A percentile compares a stretch with the other conserved stretches of the same genome.
Evolutionary conservation across 2,888 invertebrate genomes (phyloP).

Genomic region (Suillia variegata): DNA sequence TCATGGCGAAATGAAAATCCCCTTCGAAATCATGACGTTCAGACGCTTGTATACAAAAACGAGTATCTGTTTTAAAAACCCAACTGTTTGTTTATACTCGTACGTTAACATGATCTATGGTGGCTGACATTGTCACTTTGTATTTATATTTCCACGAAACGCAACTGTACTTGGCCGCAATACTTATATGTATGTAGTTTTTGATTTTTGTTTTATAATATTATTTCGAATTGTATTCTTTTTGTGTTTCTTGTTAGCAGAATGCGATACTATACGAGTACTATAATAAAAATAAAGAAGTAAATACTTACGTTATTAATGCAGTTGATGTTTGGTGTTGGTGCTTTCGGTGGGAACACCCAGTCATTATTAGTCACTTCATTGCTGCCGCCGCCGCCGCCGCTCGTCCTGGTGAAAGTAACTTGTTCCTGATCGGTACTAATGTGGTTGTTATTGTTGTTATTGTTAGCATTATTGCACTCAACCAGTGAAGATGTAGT

Average conservation of each 20-base stretch:
- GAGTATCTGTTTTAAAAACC: too few relatives aligned
- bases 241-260: too few relatives aligned
- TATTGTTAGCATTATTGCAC: slow-evolving; percentile 29
- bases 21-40: too few relatives aligned
- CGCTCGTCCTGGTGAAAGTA: slow-evolving; percentile 41
- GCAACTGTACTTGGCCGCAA: too few relatives aligned
- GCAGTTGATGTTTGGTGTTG: slow-evolving; percentile 70
- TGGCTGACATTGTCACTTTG: too few relatives aligned
- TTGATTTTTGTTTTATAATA: not conserved
- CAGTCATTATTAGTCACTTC: slow-evolving; percentile 66
- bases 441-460: slow-evolving; percentile 26
- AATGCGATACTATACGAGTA: too few relatives aligned
- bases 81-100: too few relatives aligned
- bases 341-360: slow-evolving; percentile 83
- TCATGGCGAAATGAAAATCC: too few relatives aligned
- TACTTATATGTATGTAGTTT: not conserved
- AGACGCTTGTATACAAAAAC: too few relatives aligned
- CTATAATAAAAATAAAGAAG: too few relatives aligned
- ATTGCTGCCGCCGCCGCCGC: slow-evolving; percentile 27
- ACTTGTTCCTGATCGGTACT: slow-evolving; percentile 31
- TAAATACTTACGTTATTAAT: slow-evolving; percentile 74
- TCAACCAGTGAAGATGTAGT: slow-evolving; percentile 31
- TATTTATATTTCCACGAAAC: too few relatives aligned
- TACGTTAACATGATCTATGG: too few relatives aligned
- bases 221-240: not conserved